Base-by-base conservation (phyloP, 2,888 invertebrate species). In the Zelleria hepariella region DNA sequence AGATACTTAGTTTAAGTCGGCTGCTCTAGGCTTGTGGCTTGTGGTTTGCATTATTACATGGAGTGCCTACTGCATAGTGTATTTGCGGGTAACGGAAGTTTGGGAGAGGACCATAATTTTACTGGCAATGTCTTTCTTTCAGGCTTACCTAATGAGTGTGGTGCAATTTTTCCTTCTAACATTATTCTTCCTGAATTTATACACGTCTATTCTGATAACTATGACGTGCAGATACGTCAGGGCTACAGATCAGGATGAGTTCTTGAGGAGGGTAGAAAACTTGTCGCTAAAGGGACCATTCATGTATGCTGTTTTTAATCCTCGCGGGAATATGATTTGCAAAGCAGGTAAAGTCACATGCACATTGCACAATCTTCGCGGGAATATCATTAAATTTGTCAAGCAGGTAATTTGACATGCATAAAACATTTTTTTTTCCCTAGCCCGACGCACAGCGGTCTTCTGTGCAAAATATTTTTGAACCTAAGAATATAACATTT, bases 141-240 rank as follows among this genome's bases (percentile, higher is more conserved):
- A 90, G 90, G 86, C 86, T n/a, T 86, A 88, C 61, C 66, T 86
- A 18, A 83, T 89, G 79, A 87, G 87, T 62, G 84, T 89, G 0
- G 70, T 89, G 0, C 89, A 90, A 66, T 90, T 88, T 64, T 65
- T 87, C 8, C 74, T 90, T 0, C 65, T 89, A 8, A 87, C 88
- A 0, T 64, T 90, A 10, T 84, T 90, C 66, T 85, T 86, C 63
- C 67, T 89, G 53, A 89, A 89, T 65, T 68, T 89, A 0, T 89
- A 89, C 64, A 77, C 89, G 0, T 79, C 81, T 0, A 65, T 88
- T 54, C 68, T 90, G 54, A 77, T 90, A 49, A 79, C 75, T 8
- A 66, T 83, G 59, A 82, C 88, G 5, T 90, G 90, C 64, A 73
- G 76, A 68, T 87, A 79, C 60, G 77, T 87, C 18, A 61, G 66